Percentiles rank a stretch among this genome's conserved stretches.
Evolutionary conservation across 2,797 vertebrate genomes (phyloP).

Genomic region (Lithobates pipiens): DNA sequence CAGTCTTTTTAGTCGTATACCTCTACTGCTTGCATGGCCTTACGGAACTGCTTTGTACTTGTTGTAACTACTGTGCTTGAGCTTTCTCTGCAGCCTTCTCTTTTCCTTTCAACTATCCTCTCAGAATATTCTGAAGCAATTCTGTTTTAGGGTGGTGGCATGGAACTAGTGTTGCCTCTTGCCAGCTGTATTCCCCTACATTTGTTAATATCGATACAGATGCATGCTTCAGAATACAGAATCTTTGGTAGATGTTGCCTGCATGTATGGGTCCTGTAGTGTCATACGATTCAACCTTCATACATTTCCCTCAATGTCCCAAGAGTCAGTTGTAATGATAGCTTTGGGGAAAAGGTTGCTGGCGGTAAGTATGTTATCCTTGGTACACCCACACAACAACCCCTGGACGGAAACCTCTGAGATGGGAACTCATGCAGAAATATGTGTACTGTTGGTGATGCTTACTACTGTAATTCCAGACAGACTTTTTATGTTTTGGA

Average conservation of each 20-base stretch:
- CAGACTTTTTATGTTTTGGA: too few species aligned
- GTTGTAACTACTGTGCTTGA: constrained; percentile 83
- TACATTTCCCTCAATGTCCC: neutral
- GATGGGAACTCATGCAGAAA: neutral
- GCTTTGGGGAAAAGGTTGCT: neutral
- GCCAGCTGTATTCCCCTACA: constrained; percentile 90
- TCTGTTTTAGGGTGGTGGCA: constrained; percentile 99
- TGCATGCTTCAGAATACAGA: constrained; percentile 91
- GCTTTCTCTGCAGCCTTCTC: constrained; percentile 88
- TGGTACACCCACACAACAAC: neutral
- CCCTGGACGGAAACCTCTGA: neutral
- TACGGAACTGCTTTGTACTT: constrained; percentile 81
- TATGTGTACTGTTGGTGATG: neutral
- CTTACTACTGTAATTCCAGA: too few species aligned
- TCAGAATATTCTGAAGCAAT: constrained; percentile 99
- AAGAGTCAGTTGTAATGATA: neutral
- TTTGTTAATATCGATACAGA: constrained; percentile 87
- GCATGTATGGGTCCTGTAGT: constrained; percentile 46
- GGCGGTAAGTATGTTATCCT: constrained; percentile 27
- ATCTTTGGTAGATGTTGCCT: constrained; percentile 62
- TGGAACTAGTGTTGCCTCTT: constrained; percentile 99
- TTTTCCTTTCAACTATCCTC: constrained; percentile 89
- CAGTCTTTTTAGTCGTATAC: constrained; percentile 79
- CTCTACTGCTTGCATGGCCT: constrained; percentile 89
- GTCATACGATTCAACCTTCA: constrained; percentile 21